Base-by-base conservation (phyloP, 2,797 vertebrate genomes). In the Lepilemur septentrionalis region DNA sequence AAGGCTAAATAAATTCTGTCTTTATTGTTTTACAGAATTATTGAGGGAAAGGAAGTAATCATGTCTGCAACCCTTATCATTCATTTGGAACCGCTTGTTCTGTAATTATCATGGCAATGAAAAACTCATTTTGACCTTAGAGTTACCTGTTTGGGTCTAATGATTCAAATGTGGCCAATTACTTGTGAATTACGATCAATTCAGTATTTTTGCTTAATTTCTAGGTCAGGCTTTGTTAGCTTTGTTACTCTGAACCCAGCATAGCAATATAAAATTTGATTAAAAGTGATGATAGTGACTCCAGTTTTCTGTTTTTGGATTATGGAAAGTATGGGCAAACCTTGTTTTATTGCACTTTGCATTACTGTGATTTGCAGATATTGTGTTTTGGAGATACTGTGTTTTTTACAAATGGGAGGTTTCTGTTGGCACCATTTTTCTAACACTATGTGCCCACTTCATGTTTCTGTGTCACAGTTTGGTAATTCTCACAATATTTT, bases 201-300 rank as follows among this genome's bases (percentile, higher is more conserved):
- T 85, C 63, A 69, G 41, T 20, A 32, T 80, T 85, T 89, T 89
- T 70, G 38, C 65, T 41, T 85, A 89, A 75, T 85, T 79, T 92
- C 15, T 84, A 70, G 25, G 41, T 83, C 41, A 46, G 78, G 69
- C 30, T 88, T 88, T 87, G 41, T 87, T 69, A 67, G 55, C 76
- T 88, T n/a, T 92, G 10, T 87, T 87, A 57, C 7, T 59, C 17
- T 79, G 82, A 38, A 57, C 43, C 48, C 28, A 46, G 32, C 41
- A 25, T 41, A 67, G 25, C 72, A 85, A n/a, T 89, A 20, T 76
- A 83, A 93, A 81, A 69, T 65, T 92, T 94, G 46, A 92, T 85
- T 75, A 76, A 35, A 79, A 81, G 41, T 85, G 69, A 23, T 89
- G 23, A 35, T 75, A n/a, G 35, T 75, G 65, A 23, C 89, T 35